phyloP scores from a whole-genome alignment of 2,113 vertebrate species.

The Phrynosoma blainvillii region DNA sequence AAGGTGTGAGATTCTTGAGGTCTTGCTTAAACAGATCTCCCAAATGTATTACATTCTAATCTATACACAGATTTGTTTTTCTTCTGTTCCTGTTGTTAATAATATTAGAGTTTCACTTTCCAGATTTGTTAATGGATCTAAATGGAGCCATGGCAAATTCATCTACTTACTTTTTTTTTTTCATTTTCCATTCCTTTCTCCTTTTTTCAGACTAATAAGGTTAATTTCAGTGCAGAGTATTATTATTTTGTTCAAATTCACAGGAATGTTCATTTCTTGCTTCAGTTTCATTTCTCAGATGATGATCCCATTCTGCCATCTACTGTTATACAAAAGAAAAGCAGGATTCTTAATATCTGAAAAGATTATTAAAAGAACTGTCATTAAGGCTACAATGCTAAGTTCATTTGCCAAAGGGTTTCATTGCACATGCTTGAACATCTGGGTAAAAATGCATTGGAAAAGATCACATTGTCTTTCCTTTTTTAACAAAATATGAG shows the following conservation, averaged over 20 bases:
- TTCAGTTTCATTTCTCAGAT: neutral
- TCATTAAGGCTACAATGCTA: neutral
- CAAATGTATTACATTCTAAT: constrained; percentile 23
- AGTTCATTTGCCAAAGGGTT: neutral
- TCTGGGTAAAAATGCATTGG: neutral
- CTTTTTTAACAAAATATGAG: neutral
- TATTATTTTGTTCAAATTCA: neutral
- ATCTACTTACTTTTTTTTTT: constrained; percentile 18
- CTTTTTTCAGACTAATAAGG: constrained; percentile 21
- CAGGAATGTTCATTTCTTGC: neutral
- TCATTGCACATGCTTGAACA: neutral
- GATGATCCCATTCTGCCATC: constrained; percentile 71
- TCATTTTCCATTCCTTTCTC: constrained; percentile 17
- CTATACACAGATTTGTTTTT: constrained; percentile 54
- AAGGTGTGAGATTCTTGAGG: neutral
- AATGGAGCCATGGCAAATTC: neutral
- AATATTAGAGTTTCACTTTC: constrained; percentile 42
- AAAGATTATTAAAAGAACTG: neutral
- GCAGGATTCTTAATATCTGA: neutral
- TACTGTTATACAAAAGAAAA: constrained; percentile 44
- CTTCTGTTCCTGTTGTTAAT: neutral
- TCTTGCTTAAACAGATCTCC: neutral
- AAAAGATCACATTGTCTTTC: neutral
- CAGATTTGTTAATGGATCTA: constrained; percentile 34
- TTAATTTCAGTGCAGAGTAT: constrained; percentile 29